A percentile compares a stretch with the other conserved stretches of the same genome.
These are phyloP conservation scores for Tamandua tetradactyla DNA, from an alignment of 2,797 vertebrate genomes.

Conservation along the genomic window DNA sequence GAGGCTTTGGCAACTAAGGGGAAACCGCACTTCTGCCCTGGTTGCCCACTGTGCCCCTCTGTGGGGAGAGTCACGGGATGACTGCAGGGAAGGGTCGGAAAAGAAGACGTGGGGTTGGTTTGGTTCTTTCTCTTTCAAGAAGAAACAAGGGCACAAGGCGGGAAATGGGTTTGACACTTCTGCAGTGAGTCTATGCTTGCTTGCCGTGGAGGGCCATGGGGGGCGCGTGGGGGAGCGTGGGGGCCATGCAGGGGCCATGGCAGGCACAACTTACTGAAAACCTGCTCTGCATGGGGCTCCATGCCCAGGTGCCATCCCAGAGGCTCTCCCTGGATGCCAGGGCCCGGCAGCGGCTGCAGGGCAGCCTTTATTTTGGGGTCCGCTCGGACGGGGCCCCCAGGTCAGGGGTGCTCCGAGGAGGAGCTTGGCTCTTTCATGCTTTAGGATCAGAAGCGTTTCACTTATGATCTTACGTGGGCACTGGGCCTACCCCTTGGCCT, in stretches of 20 bases:
- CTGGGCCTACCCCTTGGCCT: slow-evolving; percentile 16
- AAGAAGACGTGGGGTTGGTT: neutral
- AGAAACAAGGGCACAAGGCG: neutral
- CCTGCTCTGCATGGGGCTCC: neutral
- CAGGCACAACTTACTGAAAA: neutral
- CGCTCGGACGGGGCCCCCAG: neutral
- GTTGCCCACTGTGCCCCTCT: fast-evolving
- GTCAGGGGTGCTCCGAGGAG: neutral
- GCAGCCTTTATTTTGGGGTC: neutral
- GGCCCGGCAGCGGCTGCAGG: neutral
- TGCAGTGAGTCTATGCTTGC: neutral
- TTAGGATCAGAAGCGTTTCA: slow-evolving; percentile 59
- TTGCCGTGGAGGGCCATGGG: fast-evolving
- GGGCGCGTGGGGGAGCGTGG: too few relatives aligned
- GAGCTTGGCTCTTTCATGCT: neutral
- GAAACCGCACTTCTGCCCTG: neutral
- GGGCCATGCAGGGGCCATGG: neutral
- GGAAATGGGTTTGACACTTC: neutral
- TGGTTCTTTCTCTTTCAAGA: neutral
- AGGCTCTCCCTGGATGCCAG: neutral
- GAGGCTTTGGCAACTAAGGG: neutral
- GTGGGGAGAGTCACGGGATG: neutral
- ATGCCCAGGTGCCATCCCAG: neutral
- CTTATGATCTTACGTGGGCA: neutral
- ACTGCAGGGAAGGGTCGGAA: neutral